Evolutionary conservation across 1,140 invertebrate genomes (phyloP), one percentile per base, ranked within the genome.

Genomic region (Scaptomyza hsui): DNA sequence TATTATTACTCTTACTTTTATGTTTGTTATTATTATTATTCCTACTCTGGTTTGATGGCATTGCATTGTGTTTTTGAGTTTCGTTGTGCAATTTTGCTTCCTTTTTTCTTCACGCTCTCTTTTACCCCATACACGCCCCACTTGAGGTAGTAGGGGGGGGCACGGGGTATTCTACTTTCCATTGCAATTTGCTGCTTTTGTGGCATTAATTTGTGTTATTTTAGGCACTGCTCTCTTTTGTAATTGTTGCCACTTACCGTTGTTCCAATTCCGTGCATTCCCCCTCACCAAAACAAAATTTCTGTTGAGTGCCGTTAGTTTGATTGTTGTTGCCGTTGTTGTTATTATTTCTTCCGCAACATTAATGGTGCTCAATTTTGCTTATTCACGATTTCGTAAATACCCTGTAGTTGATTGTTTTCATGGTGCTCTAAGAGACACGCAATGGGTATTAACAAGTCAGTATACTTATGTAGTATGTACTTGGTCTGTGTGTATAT

Each of bases 61-160:
- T 75, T 67, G 73, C 69, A 62, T 72, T 72, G 73, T 70, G 5
- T 60, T 45, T 78, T 42, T n/a, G n/a, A n/a, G 42, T 24, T 60
- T 56, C 49, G 80, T 83, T 83, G 80, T 83, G 80, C 81, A 85
- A 85, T 86, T 85, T 75, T 73, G 39, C n/a, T 39, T 52, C 37
- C 48, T 47, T 64, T 35, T 51, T 39, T 29, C 47, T 51, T 35
- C 18, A 55, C 35, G 59, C 63, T 59, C 45, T 15, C 42, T 57
- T 65, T 3, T 4, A n/a, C 4, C 15, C 42, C 29, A 6, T 13
- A n/a, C 16, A 52, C 44, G 45, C 65, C 64, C 48, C 32, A 6
- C 15, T 21, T n/a, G 3, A 0, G 5, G 13, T 19, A n/a, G 7
- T 6, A 45, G 19, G 55, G 16, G 15, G 48, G 32, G 12, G 32